phyloP scores from a whole-genome alignment of 1,140 invertebrate species.

The Venturia canescens region DNA sequence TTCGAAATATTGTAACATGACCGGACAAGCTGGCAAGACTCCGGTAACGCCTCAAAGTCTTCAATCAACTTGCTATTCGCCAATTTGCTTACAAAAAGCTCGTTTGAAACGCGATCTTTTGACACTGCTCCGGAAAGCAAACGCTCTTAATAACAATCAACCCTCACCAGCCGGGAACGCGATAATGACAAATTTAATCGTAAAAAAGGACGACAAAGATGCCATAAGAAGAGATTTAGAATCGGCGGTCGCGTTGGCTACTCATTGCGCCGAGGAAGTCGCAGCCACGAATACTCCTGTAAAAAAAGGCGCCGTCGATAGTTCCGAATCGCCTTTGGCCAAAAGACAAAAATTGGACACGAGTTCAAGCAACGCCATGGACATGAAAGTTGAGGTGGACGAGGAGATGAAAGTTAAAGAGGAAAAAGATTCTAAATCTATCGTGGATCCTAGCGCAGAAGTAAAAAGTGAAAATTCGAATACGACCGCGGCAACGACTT shows the following conservation, averaged over 20 bases:
- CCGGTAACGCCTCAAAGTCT: constrained; percentile 76
- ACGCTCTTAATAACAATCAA: constrained; percentile 71
- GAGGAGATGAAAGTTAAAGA: constrained; percentile 46
- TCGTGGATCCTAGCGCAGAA: constrained; percentile 69
- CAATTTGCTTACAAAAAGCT: constrained; percentile 84
- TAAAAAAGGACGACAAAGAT: constrained; percentile 73
- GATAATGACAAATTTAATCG: background rate
- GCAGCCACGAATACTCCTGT: constrained; percentile 23
- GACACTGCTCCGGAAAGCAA: constrained; percentile 81
- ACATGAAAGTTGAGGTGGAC: constrained; percentile 48
- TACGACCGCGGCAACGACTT: constrained; percentile 65
- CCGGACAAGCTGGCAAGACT: constrained; percentile 64
- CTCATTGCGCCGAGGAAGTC: constrained; percentile 76
- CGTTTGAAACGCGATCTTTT: constrained; percentile 83
- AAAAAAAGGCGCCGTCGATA: constrained; percentile 37
- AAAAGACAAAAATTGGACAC: constrained; percentile 69
- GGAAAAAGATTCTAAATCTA: constrained; percentile 61
- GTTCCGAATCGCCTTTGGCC: constrained; percentile 43
- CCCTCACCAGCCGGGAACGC: constrained; percentile 27
- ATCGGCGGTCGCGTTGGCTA: constrained; percentile 78
- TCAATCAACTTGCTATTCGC: constrained; percentile 85
- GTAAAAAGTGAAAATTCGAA: constrained; percentile 66
- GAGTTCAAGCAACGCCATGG: background rate
- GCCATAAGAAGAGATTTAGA: constrained; percentile 80
- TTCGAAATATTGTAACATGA: constrained; percentile 82